Evolutionary conservation across 2,113 vertebrate genomes (phyloP), one percentile per base, ranked within the genome.

Genomic region (Chamaea fasciata): DNA sequence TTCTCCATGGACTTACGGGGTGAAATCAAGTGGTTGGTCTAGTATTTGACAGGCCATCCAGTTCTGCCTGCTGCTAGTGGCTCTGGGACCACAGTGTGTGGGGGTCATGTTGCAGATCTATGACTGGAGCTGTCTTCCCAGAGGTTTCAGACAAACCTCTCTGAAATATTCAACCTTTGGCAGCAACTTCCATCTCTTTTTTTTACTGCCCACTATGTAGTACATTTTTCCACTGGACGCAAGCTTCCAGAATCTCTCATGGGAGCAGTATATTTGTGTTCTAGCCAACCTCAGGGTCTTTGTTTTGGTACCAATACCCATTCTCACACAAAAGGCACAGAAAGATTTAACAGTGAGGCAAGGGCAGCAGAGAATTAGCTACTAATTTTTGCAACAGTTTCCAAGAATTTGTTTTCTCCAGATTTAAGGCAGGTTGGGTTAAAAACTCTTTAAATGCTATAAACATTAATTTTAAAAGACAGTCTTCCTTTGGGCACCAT

Each of bases 381-480:
- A 82, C 65, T 67, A 78, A 50, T 85, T 94, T 88, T 97, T 97
- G 95, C 83, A 95, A 41, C 42, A 49, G 78, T 21, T 71, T 90
- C 14, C 15, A 74, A 77, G 6, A 12, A 64, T 89, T 85, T 62
- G 8, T 83, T 92, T 97, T 96, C 94, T 97, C 79, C 97, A 89
- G 93, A 97, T 98, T 98, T 97, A 94, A 84, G 91, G 64, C 70
- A 57, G 78, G 21, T 86, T 89, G 37, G 14, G 37, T 89, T 95
- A 90, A 92, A 92, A 95, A 87, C 75, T 77, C 79, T 81, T 96
- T 79, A 92, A 87, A 92, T 95, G 91, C 76, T 95, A 93, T 65
- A 71, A 93, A 95, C 91, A 96, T 97, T 95, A 95, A 97, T 97
- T 97, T 97, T 97, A 97, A 98, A 98, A 98, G 91, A 92, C 92